A percentile compares a stretch with the other conserved stretches of the same genome.
Evolutionary conservation across 2,797 vertebrate genomes (phyloP).

Genomic region (Pampus argenteus): DNA sequence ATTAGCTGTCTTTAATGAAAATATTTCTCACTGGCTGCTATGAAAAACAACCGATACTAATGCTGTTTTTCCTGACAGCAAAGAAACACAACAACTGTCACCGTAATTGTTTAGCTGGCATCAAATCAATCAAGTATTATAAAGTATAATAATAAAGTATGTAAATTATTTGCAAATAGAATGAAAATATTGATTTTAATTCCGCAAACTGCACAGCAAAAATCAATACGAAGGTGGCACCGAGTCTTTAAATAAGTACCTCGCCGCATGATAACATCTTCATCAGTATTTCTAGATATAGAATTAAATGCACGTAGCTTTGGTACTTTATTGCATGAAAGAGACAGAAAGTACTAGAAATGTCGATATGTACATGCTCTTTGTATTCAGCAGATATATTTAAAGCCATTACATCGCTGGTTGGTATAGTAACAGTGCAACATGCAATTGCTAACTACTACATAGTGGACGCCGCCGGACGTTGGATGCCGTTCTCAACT

Average conservation of each 20-base stretch:
- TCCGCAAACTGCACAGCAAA: not conserved
- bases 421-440: not conserved
- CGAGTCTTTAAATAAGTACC: slow-evolving; percentile 13
- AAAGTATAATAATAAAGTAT: slow-evolving; percentile 44
- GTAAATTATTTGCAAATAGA: slow-evolving; percentile 27
- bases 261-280: not conserved
- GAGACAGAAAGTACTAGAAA: not conserved
- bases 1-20: slow-evolving; percentile 5
- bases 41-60: slow-evolving; percentile 33
- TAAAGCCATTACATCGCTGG: not conserved
- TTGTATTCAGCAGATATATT: not conserved
- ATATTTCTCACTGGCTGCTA: slow-evolving; percentile 5
- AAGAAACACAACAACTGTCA: slow-evolving; percentile 17
- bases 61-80: slow-evolving; percentile 15
- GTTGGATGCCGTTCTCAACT: not conserved
- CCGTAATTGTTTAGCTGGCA: slow-evolving; percentile 31
- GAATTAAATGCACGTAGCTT: not conserved
- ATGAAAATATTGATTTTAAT: slow-evolving; percentile 26
- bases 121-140: slow-evolving; percentile 42
- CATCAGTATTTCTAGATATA: slow-evolving; percentile 3
- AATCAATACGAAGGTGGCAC: slow-evolving; percentile 21
- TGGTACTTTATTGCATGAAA: not conserved
- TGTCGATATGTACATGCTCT: too few relatives aligned
- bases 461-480: too few relatives aligned
- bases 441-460: not conserved